Evolutionary conservation across 2,113 vertebrate species (phyloP), one percentile per base, ranked within the genome.

Genomic region (Oxyruncus cristatus): DNA sequence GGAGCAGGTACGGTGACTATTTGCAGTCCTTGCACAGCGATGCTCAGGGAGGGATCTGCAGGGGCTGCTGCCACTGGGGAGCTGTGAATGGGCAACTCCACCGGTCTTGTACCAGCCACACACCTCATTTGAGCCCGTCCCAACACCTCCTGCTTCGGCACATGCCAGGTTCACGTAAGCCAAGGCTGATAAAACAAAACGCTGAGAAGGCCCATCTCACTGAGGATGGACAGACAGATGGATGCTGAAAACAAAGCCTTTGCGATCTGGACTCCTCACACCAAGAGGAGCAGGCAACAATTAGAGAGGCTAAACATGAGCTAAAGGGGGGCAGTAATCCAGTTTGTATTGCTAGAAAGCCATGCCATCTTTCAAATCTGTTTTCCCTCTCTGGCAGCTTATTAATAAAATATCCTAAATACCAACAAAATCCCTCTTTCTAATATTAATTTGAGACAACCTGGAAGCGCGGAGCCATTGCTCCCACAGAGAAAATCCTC

Each of bases 351-450:
- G 65, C 79, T 92, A 79, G 83, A 89, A 37, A 49, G 30, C 79
- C 62, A 26, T n/a, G 86, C 66, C 88, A 89, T 50, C 71, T 83
- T 93, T 46, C 86, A 96, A 95, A 84, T 68, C 88, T 68, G 63
- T 92, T 95, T 91, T 90, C 49, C 58, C 66, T 93, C 92, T 84
- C 80, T 71, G 70, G 59, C 77, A 82, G 49, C 77, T 94, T 87
- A 94, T 86, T 91, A 92, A 88, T 89, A 62, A 95, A 96, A 89
- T 55, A 65, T 39, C 92, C 87, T 92, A 92, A 95, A 92, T 92
- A 92, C 92, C 79, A 88, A 91, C 68, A 58, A 96, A 94, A 97
- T 93, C 95, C 70, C 76, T 42, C 82, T 88, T 76, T 68, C 88
- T 41, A 75, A 46, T 75, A 93, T 92, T 90, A 77, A 92, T 83